Evolutionary conservation across 2,113 vertebrate species (phyloP), one percentile per base, ranked within the genome.

Genomic region (Colaptes auratus): DNA sequence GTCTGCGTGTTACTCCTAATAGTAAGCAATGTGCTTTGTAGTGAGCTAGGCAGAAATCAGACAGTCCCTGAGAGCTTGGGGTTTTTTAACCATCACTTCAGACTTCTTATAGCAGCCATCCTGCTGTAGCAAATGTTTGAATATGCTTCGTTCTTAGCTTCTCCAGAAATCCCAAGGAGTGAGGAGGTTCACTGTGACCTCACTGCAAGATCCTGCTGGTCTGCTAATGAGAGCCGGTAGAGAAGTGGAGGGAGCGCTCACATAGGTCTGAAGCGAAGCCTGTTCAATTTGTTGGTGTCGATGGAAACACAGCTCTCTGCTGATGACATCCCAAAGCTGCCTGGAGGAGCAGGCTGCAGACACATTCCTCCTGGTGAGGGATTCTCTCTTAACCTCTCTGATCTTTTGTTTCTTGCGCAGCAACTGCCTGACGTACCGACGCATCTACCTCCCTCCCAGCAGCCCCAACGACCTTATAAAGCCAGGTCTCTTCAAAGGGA

Each of bases 401-500:
- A 31, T 9, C 2, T 84, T 85, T 48, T 36, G 8, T 20, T 69
- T 96, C 66, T 69, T 93, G 63, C 87, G n/a, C 96, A 99, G 99
- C 98, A 99, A 99, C 98, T 99, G 99, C 97, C 98, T 99, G 97
- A 99, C 99, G 0, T 99, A 99, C 96, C 98, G 99, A 73, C 98
- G 99, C 89, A 99, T 99, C 97, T 99, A 99, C 97, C 98, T 99
- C 94, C 99, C 99, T 10, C 99, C 99, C 9, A 89, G 87, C 80
- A 98, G 92, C 95, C 98, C 99, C 0, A 97, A 98, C 0, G 99
- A 99, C 95, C 98, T 99, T 92, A 98, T 99, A 90, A 96, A 96
- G 85, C 99, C 99, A 0, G 99, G 99, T 55, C 99, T 99, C 85
- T 99, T 99, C 96, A 99, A 99, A 93, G 99, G 99, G 48, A 99